Percentiles rank a stretch among this genome's conserved stretches.
These are phyloP conservation scores for Phocoena sinus DNA, from an alignment of 2,113 vertebrate species.

Conservation along the genomic window DNA sequence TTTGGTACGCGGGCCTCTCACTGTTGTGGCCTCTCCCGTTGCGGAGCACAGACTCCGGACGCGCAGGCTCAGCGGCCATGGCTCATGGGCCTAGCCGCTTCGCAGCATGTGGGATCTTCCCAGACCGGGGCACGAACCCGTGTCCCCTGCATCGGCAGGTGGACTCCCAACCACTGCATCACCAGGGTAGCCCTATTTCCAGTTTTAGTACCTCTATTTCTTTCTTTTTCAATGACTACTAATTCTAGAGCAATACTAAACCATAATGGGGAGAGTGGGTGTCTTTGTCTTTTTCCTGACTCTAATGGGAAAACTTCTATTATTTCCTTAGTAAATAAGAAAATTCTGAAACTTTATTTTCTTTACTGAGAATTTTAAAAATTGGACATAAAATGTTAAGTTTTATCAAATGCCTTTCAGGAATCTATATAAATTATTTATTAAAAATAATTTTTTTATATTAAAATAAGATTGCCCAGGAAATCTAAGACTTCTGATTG, in stretches of 20 bases:
- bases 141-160: too few relatives aligned
- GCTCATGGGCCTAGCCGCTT: accelerated
- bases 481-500: background rate
- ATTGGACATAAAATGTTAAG: background rate
- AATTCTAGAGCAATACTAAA: background rate
- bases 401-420: background rate
- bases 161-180: too few relatives aligned
- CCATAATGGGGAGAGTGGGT: background rate
- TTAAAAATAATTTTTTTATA: background rate
- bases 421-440: background rate
- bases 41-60: too few relatives aligned
- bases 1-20: too few relatives aligned
- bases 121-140: too few relatives aligned
- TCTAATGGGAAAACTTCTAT: background rate
- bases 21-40: too few relatives aligned
- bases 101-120: too few relatives aligned
- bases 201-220: background rate
- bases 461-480: background rate
- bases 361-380: background rate
- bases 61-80: too few relatives aligned
- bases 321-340: background rate
- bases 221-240: background rate
- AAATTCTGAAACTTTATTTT: background rate
- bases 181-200: background rate
- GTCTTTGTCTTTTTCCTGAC: background rate